Percentiles rank a stretch among this genome's conserved stretches.
These are phyloP conservation scores for Porites rus DNA, from an alignment of 92 coral and sea anemone species.

Conservation along the genomic window DNA sequence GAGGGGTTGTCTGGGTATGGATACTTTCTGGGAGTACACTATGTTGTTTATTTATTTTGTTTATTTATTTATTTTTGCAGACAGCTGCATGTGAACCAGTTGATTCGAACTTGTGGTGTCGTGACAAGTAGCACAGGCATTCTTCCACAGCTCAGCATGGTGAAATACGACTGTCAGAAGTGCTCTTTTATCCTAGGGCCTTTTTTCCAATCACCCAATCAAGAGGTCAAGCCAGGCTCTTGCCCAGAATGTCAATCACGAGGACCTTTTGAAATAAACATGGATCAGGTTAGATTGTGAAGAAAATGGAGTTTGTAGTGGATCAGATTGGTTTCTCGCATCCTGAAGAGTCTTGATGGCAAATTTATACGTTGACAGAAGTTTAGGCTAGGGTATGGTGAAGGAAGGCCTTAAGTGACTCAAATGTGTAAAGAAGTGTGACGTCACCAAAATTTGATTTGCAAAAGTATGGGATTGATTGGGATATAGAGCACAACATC, in stretches of 20 bases:
- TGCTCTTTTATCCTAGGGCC: constrained; percentile 96
- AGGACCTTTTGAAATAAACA: constrained; percentile 98
- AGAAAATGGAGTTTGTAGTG: too few species aligned
- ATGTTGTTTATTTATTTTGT: too few species aligned
- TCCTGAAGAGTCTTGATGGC: too few species aligned
- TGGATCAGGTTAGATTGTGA: constrained; percentile 81
- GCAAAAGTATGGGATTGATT: too few species aligned
- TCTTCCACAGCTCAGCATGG: constrained; percentile 97
- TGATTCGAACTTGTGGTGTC: constrained; percentile 96
- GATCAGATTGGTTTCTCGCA: too few species aligned
- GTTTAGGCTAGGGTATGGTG: too few species aligned
- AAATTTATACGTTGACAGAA: too few species aligned
- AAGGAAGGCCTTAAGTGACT: too few species aligned
- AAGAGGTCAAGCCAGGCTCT: constrained; percentile 95
- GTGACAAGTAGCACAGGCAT: constrained; percentile 98
- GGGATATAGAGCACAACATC: too few species aligned
- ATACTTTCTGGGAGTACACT: too few species aligned
- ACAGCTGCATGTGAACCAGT: constrained; percentile 96
- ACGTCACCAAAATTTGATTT: too few species aligned
- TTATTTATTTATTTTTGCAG: constrained; percentile 44
- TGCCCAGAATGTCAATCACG: constrained; percentile 99
- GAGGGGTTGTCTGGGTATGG: neutral
- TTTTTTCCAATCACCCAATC: constrained; percentile 91
- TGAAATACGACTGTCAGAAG: constrained; percentile 96
- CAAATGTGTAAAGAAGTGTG: too few species aligned